Conservation (phyloP, 2,888 invertebrate species). For the Caprella mutica region DNA sequence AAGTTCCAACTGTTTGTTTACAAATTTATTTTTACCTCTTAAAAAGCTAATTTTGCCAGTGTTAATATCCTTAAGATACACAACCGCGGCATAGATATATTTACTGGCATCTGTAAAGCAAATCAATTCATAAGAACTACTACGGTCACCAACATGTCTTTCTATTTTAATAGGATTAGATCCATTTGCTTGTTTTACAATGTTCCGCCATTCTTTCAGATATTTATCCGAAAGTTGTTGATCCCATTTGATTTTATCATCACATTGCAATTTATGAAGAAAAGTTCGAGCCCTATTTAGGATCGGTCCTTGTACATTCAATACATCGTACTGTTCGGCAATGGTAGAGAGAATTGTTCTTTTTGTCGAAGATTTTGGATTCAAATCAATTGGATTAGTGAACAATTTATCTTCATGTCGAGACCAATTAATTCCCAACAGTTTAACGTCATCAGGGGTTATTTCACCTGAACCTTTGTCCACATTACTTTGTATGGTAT, state of each 20-base stretch:
- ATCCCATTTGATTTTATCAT: neutral
- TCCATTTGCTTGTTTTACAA: neutral
- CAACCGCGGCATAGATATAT: neutral
- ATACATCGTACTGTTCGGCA: neutral
- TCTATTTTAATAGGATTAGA: neutral
- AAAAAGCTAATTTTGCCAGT: neutral
- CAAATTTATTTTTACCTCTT: neutral
- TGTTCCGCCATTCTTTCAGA: neutral
- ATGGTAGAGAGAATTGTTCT: neutral
- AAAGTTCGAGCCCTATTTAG: neutral
- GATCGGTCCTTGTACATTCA: neutral
- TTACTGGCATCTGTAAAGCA: neutral
- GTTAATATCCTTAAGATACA: neutral
- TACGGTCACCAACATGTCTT: neutral
- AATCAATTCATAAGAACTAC: neutral
- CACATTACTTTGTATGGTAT: neutral
- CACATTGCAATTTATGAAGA: neutral
- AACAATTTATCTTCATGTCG: neutral
- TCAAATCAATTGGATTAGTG: neutral
- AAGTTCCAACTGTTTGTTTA: neutral
- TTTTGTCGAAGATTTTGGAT: neutral
- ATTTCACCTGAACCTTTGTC: neutral
- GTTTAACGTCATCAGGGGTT: neutral
- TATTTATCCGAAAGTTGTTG: neutral
- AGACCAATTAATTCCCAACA: neutral